Percentiles rank a stretch among this genome's conserved stretches.
phyloP scores from a whole-genome alignment of 1,140 invertebrate species.

The Drosophila ananassae region DNA sequence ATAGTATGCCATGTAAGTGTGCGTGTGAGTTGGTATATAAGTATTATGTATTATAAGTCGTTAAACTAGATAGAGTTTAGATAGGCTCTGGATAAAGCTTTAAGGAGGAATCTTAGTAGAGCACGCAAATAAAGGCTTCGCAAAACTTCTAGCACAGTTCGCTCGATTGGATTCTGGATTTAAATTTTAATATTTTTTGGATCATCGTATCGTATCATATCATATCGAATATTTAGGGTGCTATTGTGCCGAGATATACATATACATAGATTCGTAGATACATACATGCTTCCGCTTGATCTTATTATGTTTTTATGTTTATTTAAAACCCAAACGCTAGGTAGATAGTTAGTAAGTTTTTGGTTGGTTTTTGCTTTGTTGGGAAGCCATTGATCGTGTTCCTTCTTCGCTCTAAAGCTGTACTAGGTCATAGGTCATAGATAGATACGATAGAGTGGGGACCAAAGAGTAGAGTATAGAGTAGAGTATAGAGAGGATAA shows the following conservation, averaged over 20 bases:
- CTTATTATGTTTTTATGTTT: constrained; percentile 12
- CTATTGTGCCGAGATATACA: constrained; percentile 60
- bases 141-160: constrained; percentile 22
- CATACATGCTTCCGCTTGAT: constrained; percentile 29
- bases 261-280: constrained; percentile 40
- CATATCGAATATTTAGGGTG: constrained; percentile 42
- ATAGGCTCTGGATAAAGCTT: constrained; percentile 64
- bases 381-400: constrained; percentile 69
- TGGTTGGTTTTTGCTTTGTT: constrained; percentile 22
- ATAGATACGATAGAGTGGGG: constrained; percentile 61
- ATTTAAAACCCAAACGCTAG: constrained; percentile 65
- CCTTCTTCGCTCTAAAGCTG: constrained; percentile 36
- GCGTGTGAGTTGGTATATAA: constrained; percentile 67
- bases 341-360: constrained; percentile 66
- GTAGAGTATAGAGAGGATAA: constrained; percentile 45
- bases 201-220: constrained; percentile 34
- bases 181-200: neutral
- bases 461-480: constrained; percentile 30
- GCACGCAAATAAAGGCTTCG: constrained; percentile 54
- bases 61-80: constrained; percentile 66
- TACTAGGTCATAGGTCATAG: constrained; percentile 39
- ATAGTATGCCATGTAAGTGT: constrained; percentile 73
- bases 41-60: constrained; percentile 53
- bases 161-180: constrained; percentile 7
- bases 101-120: constrained; percentile 54